phyloP scores from a whole-genome alignment of 2,113 vertebrate species.

The Leucoraja erinaceus region DNA sequence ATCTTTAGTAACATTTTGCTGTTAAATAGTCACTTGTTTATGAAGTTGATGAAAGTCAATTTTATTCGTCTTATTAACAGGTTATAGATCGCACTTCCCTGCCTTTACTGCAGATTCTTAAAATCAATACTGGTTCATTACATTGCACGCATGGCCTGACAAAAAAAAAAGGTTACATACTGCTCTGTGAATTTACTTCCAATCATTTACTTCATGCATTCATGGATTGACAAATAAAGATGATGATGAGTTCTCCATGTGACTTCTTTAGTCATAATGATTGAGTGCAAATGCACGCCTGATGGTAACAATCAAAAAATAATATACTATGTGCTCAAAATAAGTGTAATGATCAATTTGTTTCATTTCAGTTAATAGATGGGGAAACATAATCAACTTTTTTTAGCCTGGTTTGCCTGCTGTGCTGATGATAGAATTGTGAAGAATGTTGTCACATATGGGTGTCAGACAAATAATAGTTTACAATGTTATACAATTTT shows the following conservation, averaged over 20 bases:
- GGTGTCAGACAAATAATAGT: background rate
- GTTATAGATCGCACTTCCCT: background rate
- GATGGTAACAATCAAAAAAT: conserved; percentile 24
- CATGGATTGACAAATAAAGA: background rate
- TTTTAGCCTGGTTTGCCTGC: background rate
- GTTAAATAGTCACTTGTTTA: background rate
- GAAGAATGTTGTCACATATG: background rate
- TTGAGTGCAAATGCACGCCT: conserved; percentile 9
- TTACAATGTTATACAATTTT: background rate
- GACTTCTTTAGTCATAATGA: background rate
- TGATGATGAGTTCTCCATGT: conserved; percentile 26
- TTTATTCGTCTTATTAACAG: background rate
- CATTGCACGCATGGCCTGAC: background rate
- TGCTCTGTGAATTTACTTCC: background rate
- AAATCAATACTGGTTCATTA: conserved; percentile 33
- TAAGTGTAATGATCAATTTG: conserved; percentile 12
- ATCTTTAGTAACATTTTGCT: background rate
- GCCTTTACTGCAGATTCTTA: background rate
- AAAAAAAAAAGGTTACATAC: background rate
- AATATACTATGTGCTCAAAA: conserved; percentile 12
- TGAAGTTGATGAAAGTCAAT: conserved; percentile 1
- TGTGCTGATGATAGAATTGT: background rate
- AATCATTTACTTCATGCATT: conserved; percentile 33
- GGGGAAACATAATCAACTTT: background rate
- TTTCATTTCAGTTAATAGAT: conserved; percentile 19